Evolutionary conservation across 2,113 vertebrate species (phyloP), one percentile per base, ranked within the genome.

Genomic region (Oostethus manadensis): DNA sequence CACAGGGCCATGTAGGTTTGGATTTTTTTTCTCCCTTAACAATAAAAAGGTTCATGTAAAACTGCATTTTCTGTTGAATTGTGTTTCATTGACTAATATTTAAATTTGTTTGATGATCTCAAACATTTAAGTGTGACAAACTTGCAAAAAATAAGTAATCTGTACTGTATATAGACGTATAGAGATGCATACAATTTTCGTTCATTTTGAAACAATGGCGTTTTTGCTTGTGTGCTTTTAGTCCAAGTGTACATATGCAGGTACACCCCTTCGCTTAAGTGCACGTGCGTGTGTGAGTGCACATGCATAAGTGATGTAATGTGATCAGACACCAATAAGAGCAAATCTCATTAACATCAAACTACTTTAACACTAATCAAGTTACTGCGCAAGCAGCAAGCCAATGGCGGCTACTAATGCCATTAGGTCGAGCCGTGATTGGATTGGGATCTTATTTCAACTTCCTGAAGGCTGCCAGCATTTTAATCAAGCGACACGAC

Each of bases 401-500:
- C 86, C 84, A 87, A 87, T 87, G 73, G 78, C 69, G 77, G 78
- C 84, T 84, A 66, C 79, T 87, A 87, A 87, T 87, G 82, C 68
- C 82, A 87, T 87, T 87, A 86, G 68, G 84, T 56, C 50, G 22
- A 69, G 66, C 78, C 49, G 33, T 70, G 84, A 87, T 86, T 84
- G 84, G 82, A 86, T 84, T 86, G 84, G 72, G 77, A 77, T 84
- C 79, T 84, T 77, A 84, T 86, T 86, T 84, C 79, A 63, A 85
- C 84, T 86, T 87, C 86, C 86, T 87, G 82, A 81, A 80, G 65
- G 78, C 74, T 84, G 77, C 79, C 82, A 87, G 84, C 62, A 26
- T 84, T 87, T 84, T 82, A 86, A 86, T 87, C 84, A 87, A 85
- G 84, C 82, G 81, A 87, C 82, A 80, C 77, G 73, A 79, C 56